phyloP scores from a whole-genome alignment of 2,797 vertebrate genomes.

The Nannoperca australis region DNA sequence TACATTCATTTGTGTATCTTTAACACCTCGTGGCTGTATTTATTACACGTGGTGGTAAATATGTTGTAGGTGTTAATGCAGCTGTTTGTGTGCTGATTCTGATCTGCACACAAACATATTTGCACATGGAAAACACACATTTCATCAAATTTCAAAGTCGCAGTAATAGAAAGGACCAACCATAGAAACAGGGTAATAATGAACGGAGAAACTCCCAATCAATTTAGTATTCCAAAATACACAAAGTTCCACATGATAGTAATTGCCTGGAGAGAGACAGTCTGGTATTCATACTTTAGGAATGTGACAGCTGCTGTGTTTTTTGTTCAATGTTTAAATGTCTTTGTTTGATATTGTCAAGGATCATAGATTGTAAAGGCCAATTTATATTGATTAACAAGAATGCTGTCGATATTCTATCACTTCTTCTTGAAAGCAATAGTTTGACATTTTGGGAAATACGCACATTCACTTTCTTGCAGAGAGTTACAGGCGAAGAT shows the following conservation, averaged over 20 bases:
- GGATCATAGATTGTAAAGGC: conserved; percentile 17
- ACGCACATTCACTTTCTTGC: background rate
- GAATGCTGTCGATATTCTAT: conserved; percentile 1
- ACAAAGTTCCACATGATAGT: background rate
- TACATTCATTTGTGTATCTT: conserved; percentile 28
- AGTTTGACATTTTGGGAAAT: background rate
- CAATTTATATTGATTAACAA: conserved; percentile 24
- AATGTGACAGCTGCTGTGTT: conserved; percentile 1
- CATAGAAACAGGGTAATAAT: background rate
- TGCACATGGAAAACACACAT: background rate
- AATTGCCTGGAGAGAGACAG: conserved; percentile 1
- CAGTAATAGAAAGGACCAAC: background rate
- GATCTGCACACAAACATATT: conserved; percentile 9
- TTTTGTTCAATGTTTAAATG: conserved; percentile 20
- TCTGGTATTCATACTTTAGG: background rate
- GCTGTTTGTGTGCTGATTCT: conserved; percentile 13
- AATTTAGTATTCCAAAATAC: conserved; percentile 24
- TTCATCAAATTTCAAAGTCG: background rate
- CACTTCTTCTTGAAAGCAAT: background rate
- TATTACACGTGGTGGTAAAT: conserved; percentile 22
- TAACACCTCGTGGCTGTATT: conserved; percentile 17
- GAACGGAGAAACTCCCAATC: background rate
- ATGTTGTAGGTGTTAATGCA: conserved; percentile 13
- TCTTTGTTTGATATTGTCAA: conserved; percentile 8
- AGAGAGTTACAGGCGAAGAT: background rate